Percentiles rank a stretch among this genome's conserved stretches.
Evolutionary conservation across 1,140 invertebrate genomes (phyloP).

Genomic region (Eurosta solidaginis): DNA sequence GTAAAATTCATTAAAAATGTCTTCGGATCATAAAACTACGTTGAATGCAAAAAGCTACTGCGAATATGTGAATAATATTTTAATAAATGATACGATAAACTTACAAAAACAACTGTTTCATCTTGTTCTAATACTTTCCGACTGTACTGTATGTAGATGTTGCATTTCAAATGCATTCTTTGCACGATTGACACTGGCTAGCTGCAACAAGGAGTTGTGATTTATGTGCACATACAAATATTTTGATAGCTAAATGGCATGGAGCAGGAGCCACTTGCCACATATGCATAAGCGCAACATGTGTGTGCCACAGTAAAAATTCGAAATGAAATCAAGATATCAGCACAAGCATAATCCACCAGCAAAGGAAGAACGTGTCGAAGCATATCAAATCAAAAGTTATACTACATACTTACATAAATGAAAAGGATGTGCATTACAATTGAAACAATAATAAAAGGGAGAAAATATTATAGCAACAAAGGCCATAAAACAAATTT

Average conservation of each 20-base stretch:
- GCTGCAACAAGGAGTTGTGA: constrained; percentile 6
- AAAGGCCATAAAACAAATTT: constrained; percentile 2
- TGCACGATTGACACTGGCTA: background rate
- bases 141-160: too few species aligned
- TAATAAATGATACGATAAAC: too few species aligned
- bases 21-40: too few species aligned
- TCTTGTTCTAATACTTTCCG: too few species aligned
- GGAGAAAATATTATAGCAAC: background rate
- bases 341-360: background rate
- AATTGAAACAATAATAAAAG: background rate
- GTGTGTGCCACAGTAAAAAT: constrained; percentile 13
- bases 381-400: background rate
- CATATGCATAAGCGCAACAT: background rate
- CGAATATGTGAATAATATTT: too few species aligned
- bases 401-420: background rate
- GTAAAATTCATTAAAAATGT: too few species aligned
- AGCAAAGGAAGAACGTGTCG: constrained; percentile 19
- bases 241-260: constrained; percentile 17
- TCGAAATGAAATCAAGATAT: constrained; percentile 16
- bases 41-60: too few species aligned
- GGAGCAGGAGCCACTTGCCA: constrained; percentile 14
- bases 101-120: too few species aligned
- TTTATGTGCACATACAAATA: background rate
- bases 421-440: background rate
- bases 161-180: background rate